phyloP scores from a whole-genome alignment of 2,113 vertebrate species.

The Antigone vipio region DNA sequence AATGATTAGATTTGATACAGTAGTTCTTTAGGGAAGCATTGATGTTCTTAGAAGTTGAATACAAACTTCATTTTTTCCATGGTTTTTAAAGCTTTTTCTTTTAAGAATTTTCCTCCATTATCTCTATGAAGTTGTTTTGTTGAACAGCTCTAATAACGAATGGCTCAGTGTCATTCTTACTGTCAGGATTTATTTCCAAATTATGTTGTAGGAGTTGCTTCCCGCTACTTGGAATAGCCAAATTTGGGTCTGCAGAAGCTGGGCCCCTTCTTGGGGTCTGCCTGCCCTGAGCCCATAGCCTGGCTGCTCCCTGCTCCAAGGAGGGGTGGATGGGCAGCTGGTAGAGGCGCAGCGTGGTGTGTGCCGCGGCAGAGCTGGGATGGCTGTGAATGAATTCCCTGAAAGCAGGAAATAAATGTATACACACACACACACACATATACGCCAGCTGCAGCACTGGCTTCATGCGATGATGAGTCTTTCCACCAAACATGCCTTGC shows the following conservation, averaged over 20 bases:
- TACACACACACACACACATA: too few relatives aligned
- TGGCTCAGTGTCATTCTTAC: not conserved
- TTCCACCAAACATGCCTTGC: not conserved
- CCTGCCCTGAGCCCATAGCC: not conserved
- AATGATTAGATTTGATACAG: not conserved
- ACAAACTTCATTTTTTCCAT: not conserved
- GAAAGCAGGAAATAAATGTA: not conserved
- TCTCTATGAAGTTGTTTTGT: not conserved
- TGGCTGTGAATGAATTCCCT: not conserved
- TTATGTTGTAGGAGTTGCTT: not conserved
- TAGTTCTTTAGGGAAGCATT: not conserved
- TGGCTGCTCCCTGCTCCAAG: not conserved
- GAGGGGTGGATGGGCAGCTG: not conserved
- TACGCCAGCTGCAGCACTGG: not conserved
- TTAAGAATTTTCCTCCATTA: not conserved
- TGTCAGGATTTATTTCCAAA: not conserved
- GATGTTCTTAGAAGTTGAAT: not conserved
- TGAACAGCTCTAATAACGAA: not conserved
- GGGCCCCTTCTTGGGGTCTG: not conserved
- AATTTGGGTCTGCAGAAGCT: not conserved
- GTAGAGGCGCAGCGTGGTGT: too few relatives aligned
- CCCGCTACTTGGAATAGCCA: not conserved
- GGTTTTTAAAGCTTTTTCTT: not conserved
- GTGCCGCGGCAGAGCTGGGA: not conserved
- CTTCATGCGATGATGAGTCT: rapidly evolving